Percentiles rank a stretch among this genome's conserved stretches.
Conservation (phyloP, 1,140 invertebrate species). For the Lanistes nyassanus region DNA sequence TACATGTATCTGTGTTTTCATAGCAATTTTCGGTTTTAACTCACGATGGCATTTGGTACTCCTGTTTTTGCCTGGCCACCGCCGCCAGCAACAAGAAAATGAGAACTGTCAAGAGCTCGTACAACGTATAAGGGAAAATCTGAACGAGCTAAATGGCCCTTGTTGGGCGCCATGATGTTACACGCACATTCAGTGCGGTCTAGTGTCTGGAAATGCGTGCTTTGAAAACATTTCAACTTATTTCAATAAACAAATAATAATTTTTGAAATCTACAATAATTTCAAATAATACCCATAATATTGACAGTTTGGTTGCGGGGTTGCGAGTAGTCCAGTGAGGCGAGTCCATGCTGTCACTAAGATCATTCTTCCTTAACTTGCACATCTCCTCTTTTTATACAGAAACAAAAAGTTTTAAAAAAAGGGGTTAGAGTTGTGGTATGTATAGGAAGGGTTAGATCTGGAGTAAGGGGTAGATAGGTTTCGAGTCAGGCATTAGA, state of each 20-base stretch:
- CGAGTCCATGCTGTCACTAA: no score
- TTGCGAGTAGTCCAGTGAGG: no score
- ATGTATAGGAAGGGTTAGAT: no score
- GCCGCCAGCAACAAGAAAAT: constrained; percentile 93
- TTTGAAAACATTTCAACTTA: constrained; percentile 9
- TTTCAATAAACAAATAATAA: not conserved
- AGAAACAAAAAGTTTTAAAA: no score
- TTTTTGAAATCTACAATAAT: constrained; percentile 1
- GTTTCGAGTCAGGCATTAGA: no score
- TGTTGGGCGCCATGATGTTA: constrained; percentile 55
- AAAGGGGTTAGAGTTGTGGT: no score
- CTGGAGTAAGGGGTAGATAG: no score
- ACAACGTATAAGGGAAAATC: constrained; percentile 94
- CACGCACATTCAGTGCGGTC: constrained; percentile 33
- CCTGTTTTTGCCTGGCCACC: constrained; percentile 95
- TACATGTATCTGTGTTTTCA: not conserved
- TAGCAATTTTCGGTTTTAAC: constrained; percentile 28
- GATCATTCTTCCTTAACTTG: no score
- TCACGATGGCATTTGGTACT: constrained; percentile 91
- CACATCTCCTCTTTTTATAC: no score
- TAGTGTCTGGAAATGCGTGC: not conserved
- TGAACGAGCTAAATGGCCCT: constrained; percentile 67
- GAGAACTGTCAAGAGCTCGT: constrained; percentile 88
- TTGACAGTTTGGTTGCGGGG: not conserved
- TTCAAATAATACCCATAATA: not conserved